Conservation (phyloP, 2,888 invertebrate genomes). For the Caenorhabditis japonica region DNA sequence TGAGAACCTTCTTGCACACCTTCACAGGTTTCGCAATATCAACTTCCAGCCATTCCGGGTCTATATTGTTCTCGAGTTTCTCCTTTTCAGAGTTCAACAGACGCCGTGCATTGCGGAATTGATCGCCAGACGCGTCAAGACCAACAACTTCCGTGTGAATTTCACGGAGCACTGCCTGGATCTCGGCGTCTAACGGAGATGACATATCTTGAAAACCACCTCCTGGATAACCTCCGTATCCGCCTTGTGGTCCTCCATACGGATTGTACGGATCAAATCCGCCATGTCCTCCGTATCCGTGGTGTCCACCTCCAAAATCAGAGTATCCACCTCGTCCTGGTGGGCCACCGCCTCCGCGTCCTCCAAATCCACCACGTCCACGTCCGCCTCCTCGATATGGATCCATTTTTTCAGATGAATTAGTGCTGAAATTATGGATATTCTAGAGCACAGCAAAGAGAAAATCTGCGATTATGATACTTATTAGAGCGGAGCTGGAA, state of each 20-base stretch:
- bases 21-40: constrained; percentile 76
- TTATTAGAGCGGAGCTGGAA: too few relatives aligned
- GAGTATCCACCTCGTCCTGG: constrained; percentile 2
- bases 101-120: constrained; percentile 74
- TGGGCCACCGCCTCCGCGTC: constrained; percentile 20
- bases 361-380: constrained; percentile 12
- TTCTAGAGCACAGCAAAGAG: neutral
- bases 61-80: constrained; percentile 71
- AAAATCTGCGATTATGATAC: too few relatives aligned
- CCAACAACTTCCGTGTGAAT: constrained; percentile 70
- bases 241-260: constrained; percentile 25
- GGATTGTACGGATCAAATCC: constrained; percentile 46
- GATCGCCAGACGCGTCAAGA: constrained; percentile 71
- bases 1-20: constrained; percentile 74
- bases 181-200: constrained; percentile 75
- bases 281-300: constrained; percentile 32
- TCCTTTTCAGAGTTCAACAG: constrained; percentile 68
- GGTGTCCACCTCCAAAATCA: constrained; percentile 7
- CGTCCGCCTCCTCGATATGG: constrained; percentile 31
- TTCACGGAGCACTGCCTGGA: constrained; percentile 73
- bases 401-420: constrained; percentile 18
- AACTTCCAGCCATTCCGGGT: constrained; percentile 77
- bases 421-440: neutral
- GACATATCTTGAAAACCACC: constrained; percentile 52
- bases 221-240: constrained; percentile 30